Evolutionary conservation across 92 coral and sea anemone species (phyloP).

Genomic region (Montipora capitata): DNA sequence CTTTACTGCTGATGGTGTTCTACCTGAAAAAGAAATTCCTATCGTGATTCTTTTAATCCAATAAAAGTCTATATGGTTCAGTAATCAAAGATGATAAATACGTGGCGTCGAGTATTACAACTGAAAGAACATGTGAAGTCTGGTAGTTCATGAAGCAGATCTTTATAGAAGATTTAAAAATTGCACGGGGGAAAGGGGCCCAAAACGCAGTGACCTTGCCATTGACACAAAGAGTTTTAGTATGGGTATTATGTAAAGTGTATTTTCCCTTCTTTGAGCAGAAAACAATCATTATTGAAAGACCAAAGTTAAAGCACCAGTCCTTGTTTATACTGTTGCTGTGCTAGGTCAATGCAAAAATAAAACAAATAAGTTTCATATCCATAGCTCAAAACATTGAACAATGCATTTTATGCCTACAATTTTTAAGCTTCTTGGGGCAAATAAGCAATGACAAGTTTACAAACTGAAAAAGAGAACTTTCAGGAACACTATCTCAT

Average conservation of each 20-base stretch:
- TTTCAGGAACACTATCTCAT: slow-evolving; percentile 30
- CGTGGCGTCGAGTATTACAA: slow-evolving; percentile 12
- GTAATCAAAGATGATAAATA: slow-evolving; percentile 28
- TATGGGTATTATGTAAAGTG: slow-evolving; percentile 12
- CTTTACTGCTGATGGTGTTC: slow-evolving; percentile 65
- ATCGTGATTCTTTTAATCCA: slow-evolving; percentile 48
- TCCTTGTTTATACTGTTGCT: neutral
- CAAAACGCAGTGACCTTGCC: neutral
- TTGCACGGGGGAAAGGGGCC: slow-evolving; percentile 1
- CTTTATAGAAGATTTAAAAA: neutral
- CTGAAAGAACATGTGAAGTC: slow-evolving; percentile 15
- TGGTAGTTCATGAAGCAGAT: neutral
- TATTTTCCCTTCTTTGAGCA: slow-evolving; percentile 6
- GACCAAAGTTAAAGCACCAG: slow-evolving; percentile 12
- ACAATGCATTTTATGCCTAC: slow-evolving; percentile 21
- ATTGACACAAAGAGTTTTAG: slow-evolving; percentile 6
- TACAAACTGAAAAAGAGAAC: neutral
- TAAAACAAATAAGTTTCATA: neutral
- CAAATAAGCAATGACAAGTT: slow-evolving; percentile 31
- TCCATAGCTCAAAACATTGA: slow-evolving; percentile 22
- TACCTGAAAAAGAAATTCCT: slow-evolving; percentile 55
- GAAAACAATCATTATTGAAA: slow-evolving; percentile 12
- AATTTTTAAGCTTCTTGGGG: slow-evolving; percentile 10
- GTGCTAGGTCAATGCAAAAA: slow-evolving; percentile 17
- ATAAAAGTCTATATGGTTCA: slow-evolving; percentile 31